These are phyloP conservation scores for Trididemnum nubilum DNA, from an alignment of 23 tunicate species.

Conservation along the genomic window DNA sequence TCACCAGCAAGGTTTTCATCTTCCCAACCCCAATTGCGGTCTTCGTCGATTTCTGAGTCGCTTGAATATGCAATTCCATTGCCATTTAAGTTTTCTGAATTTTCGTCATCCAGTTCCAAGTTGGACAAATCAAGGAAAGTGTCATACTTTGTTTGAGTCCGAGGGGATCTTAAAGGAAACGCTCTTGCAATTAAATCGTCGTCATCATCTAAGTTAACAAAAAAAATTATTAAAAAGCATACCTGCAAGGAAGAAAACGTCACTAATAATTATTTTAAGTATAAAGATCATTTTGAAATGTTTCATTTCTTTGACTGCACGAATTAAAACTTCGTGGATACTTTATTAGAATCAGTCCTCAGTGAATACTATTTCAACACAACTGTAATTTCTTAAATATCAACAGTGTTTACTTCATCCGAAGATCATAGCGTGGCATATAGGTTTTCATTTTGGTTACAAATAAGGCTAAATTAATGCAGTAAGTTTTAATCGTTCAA, in stretches of 20 bases:
- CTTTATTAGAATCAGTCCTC: too few species aligned
- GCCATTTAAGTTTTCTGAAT: background rate
- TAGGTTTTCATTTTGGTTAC: too few species aligned
- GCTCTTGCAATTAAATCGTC: background rate
- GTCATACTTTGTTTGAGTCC: constrained; percentile 25
- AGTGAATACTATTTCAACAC: too few species aligned
- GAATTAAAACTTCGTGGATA: too few species aligned
- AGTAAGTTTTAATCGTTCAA: too few species aligned
- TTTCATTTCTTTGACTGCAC: too few species aligned
- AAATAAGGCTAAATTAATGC: too few species aligned
- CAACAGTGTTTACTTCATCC: too few species aligned
- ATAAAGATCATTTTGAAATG: too few species aligned
- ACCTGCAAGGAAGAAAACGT: background rate
- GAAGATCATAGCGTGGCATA: too few species aligned
- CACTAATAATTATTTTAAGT: background rate
- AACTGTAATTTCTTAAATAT: too few species aligned
- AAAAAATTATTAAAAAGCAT: background rate
- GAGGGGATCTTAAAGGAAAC: background rate
- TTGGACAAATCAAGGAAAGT: constrained; percentile 51
- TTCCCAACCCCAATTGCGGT: background rate
- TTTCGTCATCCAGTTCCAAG: constrained; percentile 30
- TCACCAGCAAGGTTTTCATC: background rate
- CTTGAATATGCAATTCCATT: background rate
- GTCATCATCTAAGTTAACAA: constrained; percentile 17
- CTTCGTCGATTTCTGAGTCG: background rate